Evolutionary conservation across 2,797 vertebrate genomes (phyloP).

Genomic region (Acanthis flammea): DNA sequence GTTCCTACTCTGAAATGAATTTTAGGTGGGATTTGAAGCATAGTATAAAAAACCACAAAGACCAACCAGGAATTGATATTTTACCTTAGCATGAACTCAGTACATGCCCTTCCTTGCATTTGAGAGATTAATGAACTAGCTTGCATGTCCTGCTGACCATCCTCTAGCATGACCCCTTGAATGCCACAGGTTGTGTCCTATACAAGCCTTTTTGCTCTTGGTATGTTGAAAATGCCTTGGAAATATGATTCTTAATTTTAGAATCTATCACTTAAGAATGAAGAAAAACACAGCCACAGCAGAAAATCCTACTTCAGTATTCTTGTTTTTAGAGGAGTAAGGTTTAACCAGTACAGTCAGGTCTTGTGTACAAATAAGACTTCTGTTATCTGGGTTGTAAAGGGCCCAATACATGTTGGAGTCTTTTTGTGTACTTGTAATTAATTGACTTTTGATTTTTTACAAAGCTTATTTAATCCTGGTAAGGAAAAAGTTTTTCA

Average conservation of each 20-base stretch:
- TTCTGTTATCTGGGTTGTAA: neutral
- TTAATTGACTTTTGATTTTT: neutral
- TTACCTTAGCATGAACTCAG: neutral
- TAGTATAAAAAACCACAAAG: neutral
- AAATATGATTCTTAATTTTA: neutral
- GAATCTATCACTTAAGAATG: neutral
- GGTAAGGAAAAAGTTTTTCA: rapidly evolving
- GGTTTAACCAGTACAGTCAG: neutral
- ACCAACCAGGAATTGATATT: rapidly evolving
- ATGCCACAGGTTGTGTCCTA: neutral
- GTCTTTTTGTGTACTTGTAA: rapidly evolving
- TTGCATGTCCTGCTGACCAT: rapidly evolving
- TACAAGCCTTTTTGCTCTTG: neutral
- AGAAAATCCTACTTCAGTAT: neutral
- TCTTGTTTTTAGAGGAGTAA: neutral
- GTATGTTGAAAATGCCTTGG: neutral
- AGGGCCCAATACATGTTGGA: neutral
- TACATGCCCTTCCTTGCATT: neutral
- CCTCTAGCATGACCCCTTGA: neutral
- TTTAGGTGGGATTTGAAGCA: neutral
- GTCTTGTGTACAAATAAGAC: neutral
- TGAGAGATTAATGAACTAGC: neutral
- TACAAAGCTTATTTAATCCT: neutral
- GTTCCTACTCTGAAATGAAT: neutral
- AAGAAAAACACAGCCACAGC: neutral